phyloP scores from a whole-genome alignment of 2,888 invertebrate species.

The Oscheius sp. region DNA sequence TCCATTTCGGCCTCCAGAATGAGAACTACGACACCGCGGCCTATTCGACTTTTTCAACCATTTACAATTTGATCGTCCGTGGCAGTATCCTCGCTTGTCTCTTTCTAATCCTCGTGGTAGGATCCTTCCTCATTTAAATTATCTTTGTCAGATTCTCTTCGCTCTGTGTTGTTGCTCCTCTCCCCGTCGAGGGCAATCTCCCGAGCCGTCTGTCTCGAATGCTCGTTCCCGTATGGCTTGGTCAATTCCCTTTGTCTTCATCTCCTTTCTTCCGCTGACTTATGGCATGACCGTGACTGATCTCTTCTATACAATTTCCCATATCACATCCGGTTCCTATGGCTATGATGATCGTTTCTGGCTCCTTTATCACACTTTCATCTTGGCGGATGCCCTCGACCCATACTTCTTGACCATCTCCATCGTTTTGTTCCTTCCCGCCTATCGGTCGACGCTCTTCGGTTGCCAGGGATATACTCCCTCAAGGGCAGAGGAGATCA shows the following conservation, averaged over 20 bases:
- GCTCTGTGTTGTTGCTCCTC: conserved; percentile 10
- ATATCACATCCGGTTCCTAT: not conserved
- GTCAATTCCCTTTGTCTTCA: conserved; percentile 6
- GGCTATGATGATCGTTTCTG: not conserved
- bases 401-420: not conserved
- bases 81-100: too few relatives aligned
- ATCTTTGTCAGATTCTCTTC: conserved; percentile 7
- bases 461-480: conserved; percentile 3
- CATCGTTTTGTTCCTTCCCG: conserved; percentile 7
- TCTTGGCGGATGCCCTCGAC: not conserved
- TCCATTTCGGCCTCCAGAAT: not conserved
- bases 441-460: conserved; percentile 9
- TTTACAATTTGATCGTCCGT: not conserved
- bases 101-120: not conserved
- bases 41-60: not conserved
- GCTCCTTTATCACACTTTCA: not conserved
- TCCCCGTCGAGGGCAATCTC: not conserved
- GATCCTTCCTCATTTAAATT: not conserved
- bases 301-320: not conserved
- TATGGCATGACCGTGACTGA: not conserved
- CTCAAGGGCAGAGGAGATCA: not conserved
- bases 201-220: conserved; percentile 3
- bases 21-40: not conserved
- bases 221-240: conserved; percentile 15
- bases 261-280: not conserved